These are phyloP conservation scores for Poecilia velifera DNA, from an alignment of 2,797 vertebrate species.

Conservation along the genomic window DNA sequence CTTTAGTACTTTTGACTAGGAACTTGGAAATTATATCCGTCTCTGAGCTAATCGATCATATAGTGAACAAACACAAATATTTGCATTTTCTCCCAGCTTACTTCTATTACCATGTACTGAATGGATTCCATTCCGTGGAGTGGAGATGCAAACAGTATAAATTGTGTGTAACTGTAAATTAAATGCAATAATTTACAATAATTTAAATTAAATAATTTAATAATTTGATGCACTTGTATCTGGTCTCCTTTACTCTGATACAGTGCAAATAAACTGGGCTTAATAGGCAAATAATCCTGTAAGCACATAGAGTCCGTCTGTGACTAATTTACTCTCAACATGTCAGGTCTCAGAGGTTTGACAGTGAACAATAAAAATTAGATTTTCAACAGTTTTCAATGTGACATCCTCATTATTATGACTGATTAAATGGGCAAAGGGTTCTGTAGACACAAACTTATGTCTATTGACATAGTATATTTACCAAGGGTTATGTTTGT, in stretches of 20 bases:
- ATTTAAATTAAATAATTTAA: no score
- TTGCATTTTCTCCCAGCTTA: not conserved
- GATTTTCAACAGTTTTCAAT: not conserved
- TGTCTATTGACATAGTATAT: not conserved
- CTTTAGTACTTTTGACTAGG: not conserved
- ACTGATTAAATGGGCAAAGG: not conserved
- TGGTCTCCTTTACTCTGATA: not conserved
- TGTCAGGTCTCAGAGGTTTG: not conserved
- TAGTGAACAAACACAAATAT: not conserved
- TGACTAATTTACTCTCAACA: not conserved
- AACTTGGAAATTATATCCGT: not conserved
- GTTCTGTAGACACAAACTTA: not conserved
- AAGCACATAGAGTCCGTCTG: not conserved
- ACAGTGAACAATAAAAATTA: not conserved
- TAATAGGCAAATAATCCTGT: not conserved
- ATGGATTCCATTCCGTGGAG: not conserved
- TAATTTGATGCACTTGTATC: not conserved
- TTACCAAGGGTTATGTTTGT: not conserved
- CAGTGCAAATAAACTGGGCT: not conserved
- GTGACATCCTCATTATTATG: not conserved
- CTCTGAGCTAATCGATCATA: not conserved
- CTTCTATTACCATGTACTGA: not conserved
- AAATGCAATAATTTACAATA: not conserved
- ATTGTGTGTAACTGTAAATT: not conserved
- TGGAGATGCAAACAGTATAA: not conserved